Conservation (phyloP, 1,140 invertebrate genomes). For the Zaprionus africanus region DNA sequence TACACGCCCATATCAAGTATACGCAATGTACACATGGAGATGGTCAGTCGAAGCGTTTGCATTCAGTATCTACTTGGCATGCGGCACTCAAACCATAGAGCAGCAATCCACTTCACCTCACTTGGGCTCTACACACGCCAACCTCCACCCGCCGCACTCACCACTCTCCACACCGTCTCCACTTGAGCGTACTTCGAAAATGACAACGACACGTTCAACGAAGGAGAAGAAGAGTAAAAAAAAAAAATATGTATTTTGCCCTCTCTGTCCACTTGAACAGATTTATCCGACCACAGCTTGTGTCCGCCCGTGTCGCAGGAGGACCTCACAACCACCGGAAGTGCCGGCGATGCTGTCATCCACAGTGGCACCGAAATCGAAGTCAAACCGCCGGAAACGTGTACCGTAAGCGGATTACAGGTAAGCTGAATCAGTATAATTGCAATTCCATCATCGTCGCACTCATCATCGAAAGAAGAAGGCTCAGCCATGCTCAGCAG, state of each 20-base stretch:
- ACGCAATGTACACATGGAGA: constrained; percentile 13
- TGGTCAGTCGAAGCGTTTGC: constrained; percentile 36
- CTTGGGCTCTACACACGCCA: constrained; percentile 13
- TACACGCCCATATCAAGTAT: constrained; percentile 61
- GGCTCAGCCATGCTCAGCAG: constrained; percentile 27
- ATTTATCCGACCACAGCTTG: constrained; percentile 74
- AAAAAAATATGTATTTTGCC: constrained; percentile 44
- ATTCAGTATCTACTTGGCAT: constrained; percentile 49
- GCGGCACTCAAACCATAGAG: constrained; percentile 8
- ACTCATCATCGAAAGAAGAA: constrained; percentile 50
- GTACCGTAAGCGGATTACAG: constrained; percentile 86
- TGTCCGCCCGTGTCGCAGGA: constrained; percentile 73
- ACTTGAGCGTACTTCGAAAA: constrained; percentile 43
- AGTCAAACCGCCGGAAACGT: constrained; percentile 80
- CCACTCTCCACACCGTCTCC: constrained; percentile 13
- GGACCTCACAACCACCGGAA: constrained; percentile 67
- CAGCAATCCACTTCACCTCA: constrained; percentile 27
- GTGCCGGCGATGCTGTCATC: constrained; percentile 62
- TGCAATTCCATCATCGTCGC: constrained; percentile 68
- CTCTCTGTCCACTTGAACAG: constrained; percentile 64
- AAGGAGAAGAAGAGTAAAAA: neutral
- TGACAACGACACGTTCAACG: constrained; percentile 42
- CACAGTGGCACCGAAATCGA: constrained; percentile 76
- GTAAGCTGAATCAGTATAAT: constrained; percentile 83
- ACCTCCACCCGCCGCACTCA: neutral